Percentiles rank a stretch among this genome's conserved stretches.
Evolutionary conservation across 2,797 vertebrate species (phyloP).

Genomic region (Rhinogobio ventralis): DNA sequence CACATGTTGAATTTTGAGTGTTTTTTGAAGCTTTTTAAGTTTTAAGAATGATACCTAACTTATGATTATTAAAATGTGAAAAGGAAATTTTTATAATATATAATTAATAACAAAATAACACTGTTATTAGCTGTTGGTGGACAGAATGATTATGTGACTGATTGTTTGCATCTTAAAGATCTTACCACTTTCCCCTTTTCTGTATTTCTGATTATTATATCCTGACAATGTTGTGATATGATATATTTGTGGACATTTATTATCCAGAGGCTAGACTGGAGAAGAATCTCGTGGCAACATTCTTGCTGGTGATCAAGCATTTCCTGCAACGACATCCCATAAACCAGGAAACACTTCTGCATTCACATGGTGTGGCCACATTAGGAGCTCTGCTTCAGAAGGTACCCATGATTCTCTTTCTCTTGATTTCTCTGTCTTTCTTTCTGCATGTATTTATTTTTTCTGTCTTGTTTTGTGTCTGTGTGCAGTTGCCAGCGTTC

Average conservation of each 20-base stretch:
- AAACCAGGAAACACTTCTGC: constrained; percentile 93
- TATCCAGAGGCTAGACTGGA: constrained; percentile 91
- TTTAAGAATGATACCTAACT: background rate
- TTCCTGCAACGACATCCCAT: constrained; percentile 93
- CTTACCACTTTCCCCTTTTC: background rate
- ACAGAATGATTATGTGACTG: background rate
- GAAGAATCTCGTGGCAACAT: constrained; percentile 93
- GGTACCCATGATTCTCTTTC: constrained; percentile 69
- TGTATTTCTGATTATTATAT: constrained; percentile 21
- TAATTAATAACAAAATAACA: background rate
- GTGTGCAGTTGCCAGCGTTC: constrained; percentile 82
- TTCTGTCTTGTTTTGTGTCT: constrained; percentile 47
- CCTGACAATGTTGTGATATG: background rate
- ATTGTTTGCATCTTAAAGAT: background rate
- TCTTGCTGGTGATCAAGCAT: constrained; percentile 93
- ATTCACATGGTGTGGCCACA: constrained; percentile 86
- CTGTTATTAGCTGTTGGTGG: background rate
- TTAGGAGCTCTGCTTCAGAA: constrained; percentile 92
- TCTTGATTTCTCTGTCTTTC: background rate
- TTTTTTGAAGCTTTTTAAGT: too few relatives aligned
- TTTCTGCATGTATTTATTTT: background rate
- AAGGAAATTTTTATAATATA: too few relatives aligned
- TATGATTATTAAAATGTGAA: background rate
- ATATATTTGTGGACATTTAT: constrained; percentile 3
- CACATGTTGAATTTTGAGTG: background rate